Base-by-base conservation (phyloP, 1,140 invertebrate genomes). In the Neotoxoptera formosana region DNA sequence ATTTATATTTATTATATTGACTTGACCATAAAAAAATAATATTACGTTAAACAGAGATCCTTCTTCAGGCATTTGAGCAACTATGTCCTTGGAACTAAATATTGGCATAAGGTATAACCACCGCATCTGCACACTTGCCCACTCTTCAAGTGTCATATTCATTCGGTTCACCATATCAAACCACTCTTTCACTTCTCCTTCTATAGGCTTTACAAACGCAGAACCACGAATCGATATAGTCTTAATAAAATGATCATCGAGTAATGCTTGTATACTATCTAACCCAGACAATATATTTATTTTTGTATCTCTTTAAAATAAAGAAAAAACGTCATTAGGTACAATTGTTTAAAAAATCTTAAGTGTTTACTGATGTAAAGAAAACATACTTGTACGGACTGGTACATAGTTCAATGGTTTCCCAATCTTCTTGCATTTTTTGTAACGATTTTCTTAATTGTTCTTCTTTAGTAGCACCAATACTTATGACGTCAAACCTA, bases 71-170 rank as follows among this genome's bases (percentile, higher is more conserved):
- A 99, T 98, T 95, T 99, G 98, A 1, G 97, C 97, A 56, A 98
- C 97, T 94, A 99, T 99, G 95, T 99, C 98, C 95, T 98, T 98
- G 1, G 98, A 99, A 7, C 97, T 98, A 95, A 99, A 99, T 94
- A 99, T 98, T 1, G 98, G 98, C 94, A 99, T 95, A 47, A 99
- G 95, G 95, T 99, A 99, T n/a, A 99, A 96, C 97, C 98, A 99
- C 94, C 98, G 98, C 67, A 97, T 96, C 95, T 98, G 97, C 25
- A 97, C 98, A 95, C 97, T 98, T 7, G 97, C 96, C 98, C 98
- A 99, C 95, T 98, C 97, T 94, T 98, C 97, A 25, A 99, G 96
- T 2, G 98, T 98, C 81, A 96, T 96, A 95, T 98, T 97, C 0
- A 98, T 96, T 83, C 97, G 95, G 84, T 97, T 96, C 51, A 99